These are phyloP conservation scores for Aleiodes sp. DNA, from an alignment of 1,140 invertebrate species.

Conservation along the genomic window DNA sequence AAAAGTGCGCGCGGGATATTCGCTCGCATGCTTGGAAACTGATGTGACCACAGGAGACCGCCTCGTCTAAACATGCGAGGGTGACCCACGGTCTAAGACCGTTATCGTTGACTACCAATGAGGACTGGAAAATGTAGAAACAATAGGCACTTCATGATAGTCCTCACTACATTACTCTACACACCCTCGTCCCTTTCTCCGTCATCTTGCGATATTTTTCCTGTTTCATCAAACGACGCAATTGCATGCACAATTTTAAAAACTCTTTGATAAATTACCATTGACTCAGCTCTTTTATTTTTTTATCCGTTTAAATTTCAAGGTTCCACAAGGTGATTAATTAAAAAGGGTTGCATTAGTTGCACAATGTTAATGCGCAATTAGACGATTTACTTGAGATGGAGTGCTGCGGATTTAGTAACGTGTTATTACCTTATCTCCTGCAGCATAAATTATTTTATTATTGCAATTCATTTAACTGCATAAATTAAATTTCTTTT, in stretches of 20 bases:
- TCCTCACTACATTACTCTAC: no score
- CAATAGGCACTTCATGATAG: background rate
- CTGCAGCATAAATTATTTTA: background rate
- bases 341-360: background rate
- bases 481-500: no score
- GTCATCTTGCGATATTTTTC: conserved; percentile 2
- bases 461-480: background rate
- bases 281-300: conserved; percentile 3
- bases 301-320: background rate
- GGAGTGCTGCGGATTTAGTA: background rate
- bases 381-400: background rate
- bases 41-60: conserved; percentile 65
- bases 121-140: conserved; percentile 10
- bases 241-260: background rate
- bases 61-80: conserved; percentile 64
- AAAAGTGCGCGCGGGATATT: conserved; percentile 43
- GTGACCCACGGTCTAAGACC: conserved; percentile 24
- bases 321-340: background rate
- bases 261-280: background rate
- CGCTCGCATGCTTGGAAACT: conserved; percentile 65
- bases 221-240: background rate
- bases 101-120: conserved; percentile 1
- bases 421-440: conserved; percentile 8
- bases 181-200: no score
- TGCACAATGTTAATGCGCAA: background rate